Evolutionary conservation across 2,888 invertebrate species (phyloP).

Genomic region (Dicroscelio sp.): DNA sequence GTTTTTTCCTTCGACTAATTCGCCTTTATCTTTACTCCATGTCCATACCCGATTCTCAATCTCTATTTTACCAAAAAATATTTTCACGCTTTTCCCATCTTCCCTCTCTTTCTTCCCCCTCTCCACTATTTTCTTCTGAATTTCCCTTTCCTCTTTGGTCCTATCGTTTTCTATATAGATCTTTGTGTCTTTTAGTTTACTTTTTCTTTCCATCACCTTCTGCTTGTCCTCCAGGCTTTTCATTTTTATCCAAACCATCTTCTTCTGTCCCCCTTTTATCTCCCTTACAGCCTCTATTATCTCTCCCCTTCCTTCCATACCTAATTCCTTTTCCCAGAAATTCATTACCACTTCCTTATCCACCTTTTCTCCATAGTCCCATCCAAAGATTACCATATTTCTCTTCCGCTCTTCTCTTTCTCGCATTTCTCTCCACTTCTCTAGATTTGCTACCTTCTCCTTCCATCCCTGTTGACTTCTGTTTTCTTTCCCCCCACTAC

Average conservation of each 20-base stretch:
- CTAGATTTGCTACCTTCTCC: neutral
- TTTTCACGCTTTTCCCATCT: neutral
- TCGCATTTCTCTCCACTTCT: neutral
- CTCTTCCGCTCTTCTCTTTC: neutral
- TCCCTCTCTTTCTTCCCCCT: neutral
- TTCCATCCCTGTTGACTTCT: neutral
- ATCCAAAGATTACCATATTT: neutral
- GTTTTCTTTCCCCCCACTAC: too few species aligned
- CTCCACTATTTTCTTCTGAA: neutral
- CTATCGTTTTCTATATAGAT: neutral
- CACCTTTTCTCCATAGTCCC: neutral
- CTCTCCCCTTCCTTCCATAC: neutral
- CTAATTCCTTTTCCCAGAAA: neutral
- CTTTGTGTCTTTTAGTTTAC: neutral
- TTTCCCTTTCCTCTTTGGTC: conserved; percentile 1
- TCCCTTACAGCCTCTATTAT: neutral
- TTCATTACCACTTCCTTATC: neutral
- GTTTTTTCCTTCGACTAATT: neutral
- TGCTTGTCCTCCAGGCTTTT: neutral
- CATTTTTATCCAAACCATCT: neutral
- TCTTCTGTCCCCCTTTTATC: neutral
- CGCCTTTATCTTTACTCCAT: neutral
- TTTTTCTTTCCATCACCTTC: neutral
- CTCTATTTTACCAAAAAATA: neutral
- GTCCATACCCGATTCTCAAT: neutral